Percentiles rank a stretch among this genome's conserved stretches.
Evolutionary conservation across 2,888 invertebrate species (phyloP).

Genomic region (Xanthia togata): DNA sequence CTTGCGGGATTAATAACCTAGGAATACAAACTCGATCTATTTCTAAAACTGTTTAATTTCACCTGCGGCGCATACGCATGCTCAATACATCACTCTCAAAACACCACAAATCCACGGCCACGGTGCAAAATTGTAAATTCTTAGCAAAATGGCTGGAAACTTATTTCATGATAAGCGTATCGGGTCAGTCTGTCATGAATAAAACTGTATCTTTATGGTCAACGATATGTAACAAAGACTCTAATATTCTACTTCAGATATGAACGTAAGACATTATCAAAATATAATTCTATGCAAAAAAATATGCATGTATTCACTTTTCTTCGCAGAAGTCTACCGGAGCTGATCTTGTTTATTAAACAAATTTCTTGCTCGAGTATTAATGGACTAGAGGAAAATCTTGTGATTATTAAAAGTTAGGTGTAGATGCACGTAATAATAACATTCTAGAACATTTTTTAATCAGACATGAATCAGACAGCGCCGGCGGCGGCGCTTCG

Average conservation of each 20-base stretch:
- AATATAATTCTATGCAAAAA: slow-evolving; percentile 1
- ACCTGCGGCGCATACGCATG: slow-evolving; percentile 57
- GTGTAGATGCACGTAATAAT: slow-evolving; percentile 53
- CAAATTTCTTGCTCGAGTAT: slow-evolving; percentile 62
- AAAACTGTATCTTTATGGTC: slow-evolving; percentile 62
- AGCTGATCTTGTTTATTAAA: slow-evolving; percentile 65
- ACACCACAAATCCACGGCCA: slow-evolving; percentile 49
- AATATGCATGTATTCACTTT: slow-evolving; percentile 49
- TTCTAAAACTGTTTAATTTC: slow-evolving; percentile 64
- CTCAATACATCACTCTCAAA: slow-evolving; percentile 59
- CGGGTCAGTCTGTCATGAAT: slow-evolving; percentile 64
- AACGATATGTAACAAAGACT: slow-evolving; percentile 63
- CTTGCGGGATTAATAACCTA: slow-evolving; percentile 45
- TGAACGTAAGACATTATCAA: slow-evolving; percentile 19
- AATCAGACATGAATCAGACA: slow-evolving; percentile 52
- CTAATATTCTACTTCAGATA: slow-evolving; percentile 42
- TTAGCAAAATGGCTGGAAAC: slow-evolving; percentile 35
- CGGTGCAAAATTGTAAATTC: slow-evolving; percentile 49
- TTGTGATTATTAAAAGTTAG: slow-evolving; percentile 56
- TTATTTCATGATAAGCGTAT: slow-evolving; percentile 53
- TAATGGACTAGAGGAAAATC: slow-evolving; percentile 69
- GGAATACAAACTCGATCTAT: slow-evolving; percentile 48
- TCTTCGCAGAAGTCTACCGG: slow-evolving; percentile 60
- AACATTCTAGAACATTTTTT: slow-evolving; percentile 57
- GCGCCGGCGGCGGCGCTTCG: slow-evolving; percentile 17